Conservation (phyloP, 2,797 vertebrate genomes). For the Bryconaethiops microstoma region DNA sequence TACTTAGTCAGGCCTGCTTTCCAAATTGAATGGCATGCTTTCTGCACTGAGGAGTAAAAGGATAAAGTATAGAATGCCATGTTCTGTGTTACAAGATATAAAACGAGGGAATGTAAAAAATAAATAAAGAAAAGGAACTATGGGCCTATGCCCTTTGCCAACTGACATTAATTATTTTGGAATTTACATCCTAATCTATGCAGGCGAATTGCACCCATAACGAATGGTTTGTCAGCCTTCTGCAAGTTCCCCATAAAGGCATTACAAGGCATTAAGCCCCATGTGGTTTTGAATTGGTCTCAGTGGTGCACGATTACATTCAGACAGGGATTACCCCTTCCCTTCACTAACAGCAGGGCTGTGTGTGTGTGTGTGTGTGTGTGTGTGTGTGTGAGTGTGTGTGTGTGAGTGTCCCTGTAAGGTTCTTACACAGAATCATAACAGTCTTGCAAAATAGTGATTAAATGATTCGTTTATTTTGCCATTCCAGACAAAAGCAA, state of each 20-base stretch:
- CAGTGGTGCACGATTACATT: conserved; percentile 83
- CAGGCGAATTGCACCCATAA: conserved; percentile 77
- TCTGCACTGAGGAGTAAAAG: background rate
- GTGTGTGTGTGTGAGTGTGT: conserved; percentile 12
- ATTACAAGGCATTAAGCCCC: conserved; percentile 80
- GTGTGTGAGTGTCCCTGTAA: conserved; percentile 15
- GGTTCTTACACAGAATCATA: conserved; percentile 1
- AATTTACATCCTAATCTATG: conserved; percentile 81
- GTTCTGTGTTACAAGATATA: background rate
- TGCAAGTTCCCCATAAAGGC: conserved; percentile 80
- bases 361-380: conserved; percentile 52
- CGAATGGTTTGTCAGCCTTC: conserved; percentile 83
- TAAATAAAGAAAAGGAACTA: background rate
- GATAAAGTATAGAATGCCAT: background rate
- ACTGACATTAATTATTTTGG: conserved; percentile 81
- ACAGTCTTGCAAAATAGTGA: background rate
- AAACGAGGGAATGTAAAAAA: background rate
- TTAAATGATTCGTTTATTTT: background rate
- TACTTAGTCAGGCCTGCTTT: background rate
- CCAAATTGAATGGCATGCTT: background rate
- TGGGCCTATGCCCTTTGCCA: conserved; percentile 37
- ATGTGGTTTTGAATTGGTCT: conserved; percentile 78
- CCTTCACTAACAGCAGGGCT: conserved; percentile 58
- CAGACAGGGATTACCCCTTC: conserved; percentile 82
- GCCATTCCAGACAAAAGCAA: background rate